Evolutionary conservation across 2,113 vertebrate genomes (phyloP).

Genomic region (Microcebus murinus): DNA sequence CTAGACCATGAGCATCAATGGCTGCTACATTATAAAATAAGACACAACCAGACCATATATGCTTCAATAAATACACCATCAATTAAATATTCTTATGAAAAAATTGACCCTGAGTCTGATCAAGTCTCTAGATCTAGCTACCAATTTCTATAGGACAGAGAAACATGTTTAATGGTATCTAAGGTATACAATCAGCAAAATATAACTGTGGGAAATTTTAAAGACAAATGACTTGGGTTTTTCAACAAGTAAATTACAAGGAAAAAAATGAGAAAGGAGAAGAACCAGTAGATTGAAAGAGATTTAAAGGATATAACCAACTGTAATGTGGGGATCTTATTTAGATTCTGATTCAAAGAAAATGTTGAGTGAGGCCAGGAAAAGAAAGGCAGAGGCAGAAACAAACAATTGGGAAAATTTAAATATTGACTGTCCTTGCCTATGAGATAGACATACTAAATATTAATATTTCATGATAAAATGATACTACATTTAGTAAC

Average conservation of each 20-base stretch:
- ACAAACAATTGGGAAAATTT: neutral
- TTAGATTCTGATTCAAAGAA: slow-evolving; percentile 48
- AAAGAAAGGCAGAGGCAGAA: neutral
- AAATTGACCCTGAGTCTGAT: slow-evolving; percentile 36
- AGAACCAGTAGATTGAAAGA: slow-evolving; percentile 23
- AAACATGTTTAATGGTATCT: slow-evolving; percentile 15
- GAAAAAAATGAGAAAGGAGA: slow-evolving; percentile 3
- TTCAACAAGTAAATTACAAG: slow-evolving; percentile 26
- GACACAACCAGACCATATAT: neutral
- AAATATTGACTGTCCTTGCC: slow-evolving; percentile 16
- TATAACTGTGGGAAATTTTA: slow-evolving; percentile 32
- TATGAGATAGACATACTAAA: neutral
- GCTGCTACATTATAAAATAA: slow-evolving; percentile 41
- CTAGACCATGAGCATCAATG: neutral
- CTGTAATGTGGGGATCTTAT: slow-evolving; percentile 44
- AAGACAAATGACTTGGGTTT: slow-evolving; percentile 16
- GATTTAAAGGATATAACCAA: slow-evolving; percentile 28
- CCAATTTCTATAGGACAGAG: neutral
- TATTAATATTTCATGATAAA: slow-evolving; percentile 23
- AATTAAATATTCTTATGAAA: slow-evolving; percentile 21
- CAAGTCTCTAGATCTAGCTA: slow-evolving; percentile 33
- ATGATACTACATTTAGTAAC: slow-evolving; percentile 12
- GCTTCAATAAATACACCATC: neutral
- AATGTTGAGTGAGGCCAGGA: neutral
- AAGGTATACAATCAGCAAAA: slow-evolving; percentile 21